Conservation (phyloP, 2,797 vertebrate species). For the Sebastes goodei region DNA sequence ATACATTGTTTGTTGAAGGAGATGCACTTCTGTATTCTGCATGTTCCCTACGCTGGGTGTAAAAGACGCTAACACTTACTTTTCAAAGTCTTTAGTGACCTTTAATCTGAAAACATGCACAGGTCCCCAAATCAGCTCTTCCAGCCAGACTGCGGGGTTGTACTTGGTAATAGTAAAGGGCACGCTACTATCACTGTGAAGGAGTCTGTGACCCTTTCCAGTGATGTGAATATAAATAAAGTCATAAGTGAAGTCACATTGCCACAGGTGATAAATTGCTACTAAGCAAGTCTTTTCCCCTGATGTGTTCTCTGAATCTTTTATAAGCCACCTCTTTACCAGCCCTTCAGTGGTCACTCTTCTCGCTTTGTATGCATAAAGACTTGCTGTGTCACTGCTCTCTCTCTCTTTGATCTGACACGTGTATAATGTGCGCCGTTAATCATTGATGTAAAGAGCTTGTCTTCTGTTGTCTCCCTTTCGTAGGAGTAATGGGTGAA, state of each 20-base stretch:
- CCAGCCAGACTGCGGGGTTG: slow-evolving; percentile 22
- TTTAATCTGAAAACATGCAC: slow-evolving; percentile 27
- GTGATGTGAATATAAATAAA: slow-evolving; percentile 69
- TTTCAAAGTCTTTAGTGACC: not conserved
- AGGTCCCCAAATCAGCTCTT: slow-evolving; percentile 1
- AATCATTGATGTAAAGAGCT: slow-evolving; percentile 66
- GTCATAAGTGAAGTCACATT: slow-evolving; percentile 67
- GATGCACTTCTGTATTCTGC: not conserved
- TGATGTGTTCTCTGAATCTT: slow-evolving; percentile 72
- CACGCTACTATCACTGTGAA: slow-evolving; percentile 18
- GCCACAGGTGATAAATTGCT: slow-evolving; percentile 69
- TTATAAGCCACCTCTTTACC: slow-evolving; percentile 54
- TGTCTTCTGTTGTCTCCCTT: slow-evolving; percentile 60
- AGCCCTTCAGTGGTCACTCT: slow-evolving; percentile 49
- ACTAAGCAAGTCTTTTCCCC: slow-evolving; percentile 51
- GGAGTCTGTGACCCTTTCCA: slow-evolving; percentile 27
- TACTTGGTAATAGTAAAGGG: slow-evolving; percentile 44
- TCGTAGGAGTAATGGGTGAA: slow-evolving; percentile 93
- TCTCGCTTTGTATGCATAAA: slow-evolving; percentile 29
- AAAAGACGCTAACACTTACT: not conserved
- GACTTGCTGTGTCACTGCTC: slow-evolving; percentile 49
- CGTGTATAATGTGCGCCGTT: slow-evolving; percentile 50
- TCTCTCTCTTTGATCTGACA: slow-evolving; percentile 55
- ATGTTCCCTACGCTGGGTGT: not conserved
- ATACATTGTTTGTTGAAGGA: not conserved